Conservation (phyloP, 2,113 vertebrate species). For the Chlamydotis undulata region DNA sequence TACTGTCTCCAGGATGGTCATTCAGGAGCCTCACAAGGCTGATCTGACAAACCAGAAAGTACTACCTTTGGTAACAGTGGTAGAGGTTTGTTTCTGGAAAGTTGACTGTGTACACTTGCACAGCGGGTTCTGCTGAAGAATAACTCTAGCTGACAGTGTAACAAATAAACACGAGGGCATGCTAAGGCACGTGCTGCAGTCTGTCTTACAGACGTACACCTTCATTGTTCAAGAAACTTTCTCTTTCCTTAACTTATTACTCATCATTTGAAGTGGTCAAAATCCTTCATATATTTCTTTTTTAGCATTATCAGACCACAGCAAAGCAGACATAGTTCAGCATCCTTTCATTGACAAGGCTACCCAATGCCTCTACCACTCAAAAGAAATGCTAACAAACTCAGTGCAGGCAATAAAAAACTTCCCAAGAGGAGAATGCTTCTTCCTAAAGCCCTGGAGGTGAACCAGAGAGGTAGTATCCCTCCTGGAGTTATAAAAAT, state of each 20-base stretch:
- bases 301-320: not conserved
- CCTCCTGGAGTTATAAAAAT: not conserved
- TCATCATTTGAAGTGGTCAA: not conserved
- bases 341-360: not conserved
- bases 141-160: not conserved
- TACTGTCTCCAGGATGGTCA: not conserved
- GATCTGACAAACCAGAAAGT: not conserved
- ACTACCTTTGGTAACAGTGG: not conserved
- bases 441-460: not conserved
- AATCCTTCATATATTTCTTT: not conserved
- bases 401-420: not conserved
- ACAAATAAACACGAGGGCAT: not conserved
- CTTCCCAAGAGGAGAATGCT: not conserved
- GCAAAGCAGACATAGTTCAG: not conserved
- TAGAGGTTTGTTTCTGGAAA: not conserved
- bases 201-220: not conserved
- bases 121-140: accelerated
- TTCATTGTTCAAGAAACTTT: not conserved
- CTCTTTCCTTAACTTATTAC: not conserved
- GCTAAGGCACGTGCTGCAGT: not conserved
- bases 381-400: not conserved
- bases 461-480: not conserved
- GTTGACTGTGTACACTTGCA: not conserved
- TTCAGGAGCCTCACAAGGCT: not conserved
- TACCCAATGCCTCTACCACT: not conserved